Evolutionary conservation across 2,797 vertebrate species (phyloP).

Genomic region (Xiphorhynchus erythropygius): DNA sequence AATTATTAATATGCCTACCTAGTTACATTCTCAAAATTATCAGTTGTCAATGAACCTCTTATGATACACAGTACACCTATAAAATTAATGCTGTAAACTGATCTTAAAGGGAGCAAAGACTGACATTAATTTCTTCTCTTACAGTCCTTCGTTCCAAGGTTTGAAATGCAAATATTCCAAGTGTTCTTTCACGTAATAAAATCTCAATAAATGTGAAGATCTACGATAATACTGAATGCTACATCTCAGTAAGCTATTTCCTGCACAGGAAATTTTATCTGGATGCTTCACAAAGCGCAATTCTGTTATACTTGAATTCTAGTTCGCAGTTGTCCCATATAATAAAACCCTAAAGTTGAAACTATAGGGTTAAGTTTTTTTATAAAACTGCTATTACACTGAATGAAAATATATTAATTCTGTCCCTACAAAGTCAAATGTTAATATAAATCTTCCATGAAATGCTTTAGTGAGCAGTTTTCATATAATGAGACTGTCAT

Average conservation of each 20-base stretch:
- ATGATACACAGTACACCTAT: background rate
- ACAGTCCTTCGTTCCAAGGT: background rate
- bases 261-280: background rate
- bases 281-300: background rate
- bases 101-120: background rate
- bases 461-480: background rate
- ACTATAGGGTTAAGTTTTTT: background rate
- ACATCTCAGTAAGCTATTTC: background rate
- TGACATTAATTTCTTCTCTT: background rate
- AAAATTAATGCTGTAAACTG: constrained; percentile 1
- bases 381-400: background rate
- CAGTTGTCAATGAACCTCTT: background rate
- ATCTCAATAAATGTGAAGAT: background rate
- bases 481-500: background rate
- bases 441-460: background rate
- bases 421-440: background rate
- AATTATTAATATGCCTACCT: background rate
- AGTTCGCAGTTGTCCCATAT: background rate
- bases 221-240: background rate
- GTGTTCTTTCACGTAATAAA: background rate
- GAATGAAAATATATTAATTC: background rate
- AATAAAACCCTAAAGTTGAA: background rate
- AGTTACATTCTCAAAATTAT: background rate
- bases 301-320: background rate
- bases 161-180: background rate